Base-by-base conservation (phyloP, 2,888 invertebrate species). In the Monopis laevigella region DNA sequence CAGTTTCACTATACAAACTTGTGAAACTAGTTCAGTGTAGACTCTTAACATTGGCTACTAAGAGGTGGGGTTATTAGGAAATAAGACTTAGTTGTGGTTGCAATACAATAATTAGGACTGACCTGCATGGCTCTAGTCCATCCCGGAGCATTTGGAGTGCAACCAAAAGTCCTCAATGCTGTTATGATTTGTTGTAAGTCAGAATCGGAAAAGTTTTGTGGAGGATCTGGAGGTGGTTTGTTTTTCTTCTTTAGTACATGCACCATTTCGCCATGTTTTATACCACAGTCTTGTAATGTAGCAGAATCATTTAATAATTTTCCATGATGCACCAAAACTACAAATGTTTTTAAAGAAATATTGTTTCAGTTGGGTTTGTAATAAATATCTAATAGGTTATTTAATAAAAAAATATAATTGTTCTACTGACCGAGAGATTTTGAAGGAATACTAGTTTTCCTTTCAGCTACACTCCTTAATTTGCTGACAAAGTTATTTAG, bases 251-350 rank as follows among this genome's bases (percentile, higher is more conserved):
- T 84, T 1, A 84, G 64, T 2, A 84, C 82, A 62, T 85, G 83
- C 19, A 86, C 71, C 65, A 82, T 84, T 45, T 82, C 83, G 26
- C 84, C 84, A 51, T 64, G 69, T 50, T 81, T 83, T 2, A 86
- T 67, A 3, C 89, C 89, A 67, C 84, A 86, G 3, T 86, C 84
- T 48, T 83, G 81, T 10, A 91, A 64, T 2, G 85, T 83, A 1
- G 51, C 48, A 19, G 80, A 71, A 52, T 86, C 86, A 52, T 87
- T 86, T 41, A 92, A 65, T 45, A 88, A 80, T 54, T 86, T 83
- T 2, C 92, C 92, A 65, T 88, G 87, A 57, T 88, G 89, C 36
- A 89, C 82, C 7, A 90, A 64, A 62, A 88, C 89, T 90, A 57
- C 12, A 65, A 64, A 45, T 41, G 17, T 29, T 8, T 32, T 4